phyloP scores from a whole-genome alignment of 2,888 invertebrate genomes.

The Lasioglossum malachurum region DNA sequence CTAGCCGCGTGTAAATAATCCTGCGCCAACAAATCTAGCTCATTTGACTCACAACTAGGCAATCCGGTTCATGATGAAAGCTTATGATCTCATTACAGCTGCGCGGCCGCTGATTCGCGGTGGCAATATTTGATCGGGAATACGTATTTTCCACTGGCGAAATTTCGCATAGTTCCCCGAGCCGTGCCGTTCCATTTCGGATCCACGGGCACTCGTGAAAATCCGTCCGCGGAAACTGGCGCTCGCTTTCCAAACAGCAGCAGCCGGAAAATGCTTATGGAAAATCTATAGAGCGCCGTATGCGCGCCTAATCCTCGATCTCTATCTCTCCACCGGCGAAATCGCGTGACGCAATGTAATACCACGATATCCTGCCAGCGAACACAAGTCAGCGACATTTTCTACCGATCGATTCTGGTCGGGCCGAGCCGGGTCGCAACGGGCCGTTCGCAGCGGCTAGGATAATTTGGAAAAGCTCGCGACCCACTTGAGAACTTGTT shows the following conservation, averaged over 20 bases:
- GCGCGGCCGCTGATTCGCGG: conserved; percentile 15
- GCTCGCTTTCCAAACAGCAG: conserved; percentile 47
- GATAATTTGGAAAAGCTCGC: neutral
- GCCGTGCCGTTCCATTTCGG: neutral
- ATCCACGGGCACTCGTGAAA: conserved; percentile 25
- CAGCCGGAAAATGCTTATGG: conserved; percentile 51
- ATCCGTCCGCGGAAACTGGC: conserved; percentile 1
- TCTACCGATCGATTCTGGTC: neutral
- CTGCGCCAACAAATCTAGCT: conserved; percentile 7
- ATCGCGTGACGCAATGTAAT: conserved; percentile 13
- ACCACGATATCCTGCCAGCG: neutral
- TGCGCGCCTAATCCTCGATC: conserved; percentile 34
- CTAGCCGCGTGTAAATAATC: conserved; percentile 24
- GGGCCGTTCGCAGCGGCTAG: neutral
- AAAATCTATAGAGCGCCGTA: conserved; percentile 42
- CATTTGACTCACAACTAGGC: conserved; percentile 24
- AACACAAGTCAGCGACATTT: conserved; percentile 8
- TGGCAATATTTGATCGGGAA: conserved; percentile 51
- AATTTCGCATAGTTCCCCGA: conserved; percentile 15
- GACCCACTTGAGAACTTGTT: conserved; percentile 8
- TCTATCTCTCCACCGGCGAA: neutral
- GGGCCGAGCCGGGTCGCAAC: neutral
- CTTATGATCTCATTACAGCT: conserved; percentile 46
- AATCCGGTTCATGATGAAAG: conserved; percentile 38
- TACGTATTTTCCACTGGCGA: conserved; percentile 23